Evolutionary conservation across 2,797 vertebrate genomes (phyloP).

Genomic region (Acestrorhynchus altus): DNA sequence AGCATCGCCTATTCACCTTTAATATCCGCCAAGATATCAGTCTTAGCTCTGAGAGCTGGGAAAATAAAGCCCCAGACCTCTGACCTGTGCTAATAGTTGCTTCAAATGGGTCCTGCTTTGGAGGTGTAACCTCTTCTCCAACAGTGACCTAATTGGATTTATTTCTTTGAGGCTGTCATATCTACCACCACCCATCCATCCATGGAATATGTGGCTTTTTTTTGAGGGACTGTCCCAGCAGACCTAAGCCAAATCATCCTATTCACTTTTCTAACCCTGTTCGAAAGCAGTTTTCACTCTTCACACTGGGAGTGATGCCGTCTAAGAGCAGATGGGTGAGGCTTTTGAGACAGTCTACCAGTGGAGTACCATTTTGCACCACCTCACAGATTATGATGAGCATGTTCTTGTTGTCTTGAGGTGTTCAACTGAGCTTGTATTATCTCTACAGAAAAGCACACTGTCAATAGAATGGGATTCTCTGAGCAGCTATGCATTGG

Average conservation of each 20-base stretch:
- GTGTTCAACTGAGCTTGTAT: not conserved
- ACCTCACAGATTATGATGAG: too few species aligned
- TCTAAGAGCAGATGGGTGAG: not conserved
- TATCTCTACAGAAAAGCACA: not conserved
- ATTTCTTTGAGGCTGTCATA: not conserved
- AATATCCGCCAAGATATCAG: not conserved
- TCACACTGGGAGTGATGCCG: not conserved
- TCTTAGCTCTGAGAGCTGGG: slow-evolving; percentile 2
- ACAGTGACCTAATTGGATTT: not conserved
- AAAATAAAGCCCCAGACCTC: not conserved
- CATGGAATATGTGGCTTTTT: not conserved
- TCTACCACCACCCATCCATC: slow-evolving; percentile 3
- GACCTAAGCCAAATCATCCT: not conserved
- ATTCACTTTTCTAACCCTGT: not conserved
- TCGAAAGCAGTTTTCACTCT: not conserved
- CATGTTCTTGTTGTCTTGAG: too few species aligned
- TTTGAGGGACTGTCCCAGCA: not conserved
- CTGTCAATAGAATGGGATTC: too few species aligned
- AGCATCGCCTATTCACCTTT: not conserved
- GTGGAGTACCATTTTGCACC: not conserved
- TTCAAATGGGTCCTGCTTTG: not conserved
- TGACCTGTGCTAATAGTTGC: slow-evolving; percentile 2
- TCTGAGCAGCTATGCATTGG: too few species aligned
- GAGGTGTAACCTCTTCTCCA: not conserved
- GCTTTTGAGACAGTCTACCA: not conserved